Evolutionary conservation across 2,113 vertebrate species (phyloP), one percentile per base, ranked within the genome.

Genomic region (Platanista minor): DNA sequence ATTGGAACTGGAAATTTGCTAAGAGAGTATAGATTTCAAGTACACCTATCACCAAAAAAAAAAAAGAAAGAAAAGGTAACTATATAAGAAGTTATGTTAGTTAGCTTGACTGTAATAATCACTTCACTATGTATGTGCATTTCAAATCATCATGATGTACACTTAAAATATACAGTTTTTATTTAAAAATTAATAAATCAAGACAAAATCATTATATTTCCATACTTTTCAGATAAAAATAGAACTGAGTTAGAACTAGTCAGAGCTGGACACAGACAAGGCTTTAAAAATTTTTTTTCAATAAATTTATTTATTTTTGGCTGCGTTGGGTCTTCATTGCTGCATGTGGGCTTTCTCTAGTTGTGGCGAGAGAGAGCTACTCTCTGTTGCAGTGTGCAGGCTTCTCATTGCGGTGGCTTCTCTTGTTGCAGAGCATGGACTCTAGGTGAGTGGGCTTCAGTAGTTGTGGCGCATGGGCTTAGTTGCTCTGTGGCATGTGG

Each of bases 191-290:
- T 43, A 66, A 25, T 29, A 82, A 33, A 52, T 84, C 41, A 64
- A 82, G 27, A 23, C 33, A 88, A 20, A 86, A n/a, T n/a, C 41
- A 72, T 89, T 61, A 82, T 39, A 67, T 66, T 95, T 91, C 4
- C 31, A 61, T 46, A 6, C 5, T 3, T 89, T 85, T 66, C n/a
- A 49, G 41, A 84, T 64, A 29, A 85, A 95, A 94, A 61, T n/a
- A 64, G 77, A 86, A 62, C 54, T 67, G 77, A 91, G 31, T 67
- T 64, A n/a, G 57, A 95, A n/a, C 18, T 64, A 41, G 21, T 52
- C 27, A 84, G 52, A 86, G 17, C 17, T 64, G 8, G 33, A 66
- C 10, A 36, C 39, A 57, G 17, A 62, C 29, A 81, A 85, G 39
- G 12, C 12, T 85, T 27, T 8, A 6, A 1, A 52, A 17, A 6